Evolutionary conservation across 1,140 invertebrate species (phyloP), one percentile per base, ranked within the genome.

Genomic region (Cylas formicarius): DNA sequence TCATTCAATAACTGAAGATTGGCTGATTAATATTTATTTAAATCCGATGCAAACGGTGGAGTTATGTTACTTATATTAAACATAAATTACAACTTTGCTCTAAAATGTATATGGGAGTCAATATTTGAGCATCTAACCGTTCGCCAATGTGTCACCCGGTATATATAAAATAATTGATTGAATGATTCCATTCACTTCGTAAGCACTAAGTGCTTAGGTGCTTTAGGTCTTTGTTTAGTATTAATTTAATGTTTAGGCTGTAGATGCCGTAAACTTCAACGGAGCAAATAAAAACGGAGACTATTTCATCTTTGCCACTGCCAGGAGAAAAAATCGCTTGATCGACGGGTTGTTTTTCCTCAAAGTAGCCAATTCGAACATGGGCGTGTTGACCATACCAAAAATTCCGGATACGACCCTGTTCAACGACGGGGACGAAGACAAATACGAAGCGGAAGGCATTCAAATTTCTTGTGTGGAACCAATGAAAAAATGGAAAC

Each of bases 401-500:
- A 71, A 66, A 45, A 58, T 80, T 40, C 81, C 81, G 2, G 76
- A 80, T 55, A 80, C 81, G 0, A 65, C 68, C 9, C 60, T 82
- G 5, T 63, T 72, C 33, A 76, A 76, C 54, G 64, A 32, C 22
- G 66, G 58, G 17, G 67, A 72, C 42, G 67, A 73, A n/a, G 58
- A 32, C 3, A 36, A 65, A 20, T 83, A 72, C 60, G 71, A 68
- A 41, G 75, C 76, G 3, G 75, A 77, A 53, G 80, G 45, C 9
- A 38, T 62, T 5, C 46, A 50, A 62, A 65, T 50, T 70, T 72
- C n/a, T 51, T 77, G 77, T 7, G 6, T 56, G 8, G 50, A 45
- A 34, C 53, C 58, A 3, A 82, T 84, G 79, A 71, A 74, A 39
- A 71, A 68, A 48, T 86, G 82, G 81, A 72, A 66, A 51, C 50